Conservation (phyloP, 2,113 vertebrate species). For the Lepus europaeus region DNA sequence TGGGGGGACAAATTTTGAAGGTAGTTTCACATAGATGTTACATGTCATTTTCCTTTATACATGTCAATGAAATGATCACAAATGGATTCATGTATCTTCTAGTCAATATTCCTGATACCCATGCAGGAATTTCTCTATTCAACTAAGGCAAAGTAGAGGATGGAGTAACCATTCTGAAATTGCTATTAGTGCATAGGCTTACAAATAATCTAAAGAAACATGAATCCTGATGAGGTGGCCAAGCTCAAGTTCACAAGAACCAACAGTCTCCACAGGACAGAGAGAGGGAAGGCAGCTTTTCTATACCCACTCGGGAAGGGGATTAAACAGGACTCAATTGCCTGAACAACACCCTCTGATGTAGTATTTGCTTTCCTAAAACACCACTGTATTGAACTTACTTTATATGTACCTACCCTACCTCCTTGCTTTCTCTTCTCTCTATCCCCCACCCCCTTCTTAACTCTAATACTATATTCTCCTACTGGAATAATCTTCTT, state of each 20-base stretch:
- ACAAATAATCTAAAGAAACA: slow-evolving; percentile 24
- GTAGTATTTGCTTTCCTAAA: not conserved
- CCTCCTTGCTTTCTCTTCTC: not conserved
- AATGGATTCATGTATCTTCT: slow-evolving; percentile 5
- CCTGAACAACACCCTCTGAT: not conserved
- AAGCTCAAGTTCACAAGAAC: not conserved
- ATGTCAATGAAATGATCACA: slow-evolving; percentile 1
- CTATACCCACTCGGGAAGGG: not conserved
- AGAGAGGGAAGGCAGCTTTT: not conserved
- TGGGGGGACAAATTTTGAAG: not conserved
- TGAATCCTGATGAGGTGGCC: not conserved
- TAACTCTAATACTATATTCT: not conserved
- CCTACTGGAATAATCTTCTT: slow-evolving; percentile 55
- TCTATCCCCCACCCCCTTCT: no score
- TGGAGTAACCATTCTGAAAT: slow-evolving; percentile 55
- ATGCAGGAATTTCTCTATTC: slow-evolving; percentile 45
- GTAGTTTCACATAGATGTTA: slow-evolving; percentile 35
- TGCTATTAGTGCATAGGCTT: slow-evolving; percentile 15
- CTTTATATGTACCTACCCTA: not conserved
- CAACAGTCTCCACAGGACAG: not conserved
- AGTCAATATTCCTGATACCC: slow-evolving; percentile 26
- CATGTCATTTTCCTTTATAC: not conserved
- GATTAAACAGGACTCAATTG: not conserved
- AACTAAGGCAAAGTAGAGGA: not conserved
- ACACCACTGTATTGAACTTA: not conserved